Evolutionary conservation across 2,888 invertebrate species (phyloP).

Genomic region (Ichneumoninae sp.): DNA sequence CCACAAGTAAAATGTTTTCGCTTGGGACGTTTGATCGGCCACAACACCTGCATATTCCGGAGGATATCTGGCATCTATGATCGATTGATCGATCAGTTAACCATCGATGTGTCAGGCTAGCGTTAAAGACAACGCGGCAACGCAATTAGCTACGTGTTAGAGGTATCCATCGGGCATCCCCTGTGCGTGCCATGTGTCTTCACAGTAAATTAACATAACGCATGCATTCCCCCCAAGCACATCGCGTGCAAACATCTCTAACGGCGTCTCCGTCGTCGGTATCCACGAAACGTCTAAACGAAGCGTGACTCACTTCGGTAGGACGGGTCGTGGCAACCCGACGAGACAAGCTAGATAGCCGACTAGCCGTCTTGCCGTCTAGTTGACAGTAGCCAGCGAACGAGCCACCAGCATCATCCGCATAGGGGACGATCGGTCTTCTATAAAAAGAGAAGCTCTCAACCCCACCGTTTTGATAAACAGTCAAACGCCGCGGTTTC

Average conservation of each 20-base stretch:
- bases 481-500: conserved; percentile 54
- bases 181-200: conserved; percentile 9
- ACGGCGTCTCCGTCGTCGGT: conserved; percentile 37
- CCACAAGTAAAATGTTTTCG: too few relatives aligned
- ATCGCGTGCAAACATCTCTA: conserved; percentile 67
- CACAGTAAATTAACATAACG: conserved; percentile 31
- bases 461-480: conserved; percentile 71
- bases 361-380: conserved; percentile 23
- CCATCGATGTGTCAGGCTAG: conserved; percentile 9
- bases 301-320: conserved; percentile 58
- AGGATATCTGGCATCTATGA: neutral
- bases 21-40: neutral
- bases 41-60: neutral
- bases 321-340: conserved; percentile 33
- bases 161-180: conserved; percentile 44
- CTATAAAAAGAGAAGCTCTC: conserved; percentile 60
- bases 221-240: conserved; percentile 19
- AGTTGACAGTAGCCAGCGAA: conserved; percentile 30
- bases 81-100: conserved; percentile 20
- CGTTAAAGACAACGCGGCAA: conserved; percentile 50
- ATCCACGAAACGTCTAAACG: conserved; percentile 50
- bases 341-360: conserved; percentile 42
- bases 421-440: conserved; percentile 34
- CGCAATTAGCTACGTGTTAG: conserved; percentile 70
- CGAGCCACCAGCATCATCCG: conserved; percentile 18